These are phyloP conservation scores for Labeo rohita DNA, from an alignment of 2,113 vertebrate genomes.

Conservation along the genomic window DNA sequence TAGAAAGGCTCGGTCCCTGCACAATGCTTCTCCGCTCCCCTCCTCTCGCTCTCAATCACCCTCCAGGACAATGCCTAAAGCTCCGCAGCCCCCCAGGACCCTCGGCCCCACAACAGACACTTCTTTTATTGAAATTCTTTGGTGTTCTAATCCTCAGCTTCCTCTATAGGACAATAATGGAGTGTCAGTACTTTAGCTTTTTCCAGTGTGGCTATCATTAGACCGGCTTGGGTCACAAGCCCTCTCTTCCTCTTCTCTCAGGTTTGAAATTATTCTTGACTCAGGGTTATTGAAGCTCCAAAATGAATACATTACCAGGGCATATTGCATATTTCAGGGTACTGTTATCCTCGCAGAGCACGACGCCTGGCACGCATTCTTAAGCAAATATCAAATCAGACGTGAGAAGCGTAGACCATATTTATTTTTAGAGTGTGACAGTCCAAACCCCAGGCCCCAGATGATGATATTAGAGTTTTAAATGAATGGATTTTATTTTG, in stretches of 20 bases:
- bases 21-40: constrained; percentile 79
- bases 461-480: neutral
- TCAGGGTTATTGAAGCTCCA: constrained; percentile 27
- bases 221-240: constrained; percentile 74
- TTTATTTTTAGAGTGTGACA: constrained; percentile 34
- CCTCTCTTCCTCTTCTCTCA: constrained; percentile 45
- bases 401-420: neutral
- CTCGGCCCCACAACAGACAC: constrained; percentile 79
- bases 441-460: constrained; percentile 11
- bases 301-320: constrained; percentile 2
- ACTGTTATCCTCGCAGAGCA: constrained; percentile 22
- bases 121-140: constrained; percentile 87
- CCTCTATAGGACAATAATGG: constrained; percentile 81
- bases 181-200: constrained; percentile 79
- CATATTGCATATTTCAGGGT: constrained; percentile 23
- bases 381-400: constrained; percentile 37
- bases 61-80: constrained; percentile 74
- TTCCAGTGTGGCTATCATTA: constrained; percentile 76
- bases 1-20: constrained; percentile 66
- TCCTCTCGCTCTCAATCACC: constrained; percentile 81
- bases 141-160: constrained; percentile 85
- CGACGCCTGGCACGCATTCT: constrained; percentile 17
- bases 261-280: constrained; percentile 31
- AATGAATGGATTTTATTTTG: neutral
- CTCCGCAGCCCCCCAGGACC: constrained; percentile 68